A percentile compares a stretch with the other conserved stretches of the same genome.
Conservation (phyloP, 1,140 invertebrate genomes). For the Stegodyphus mimosarum region DNA sequence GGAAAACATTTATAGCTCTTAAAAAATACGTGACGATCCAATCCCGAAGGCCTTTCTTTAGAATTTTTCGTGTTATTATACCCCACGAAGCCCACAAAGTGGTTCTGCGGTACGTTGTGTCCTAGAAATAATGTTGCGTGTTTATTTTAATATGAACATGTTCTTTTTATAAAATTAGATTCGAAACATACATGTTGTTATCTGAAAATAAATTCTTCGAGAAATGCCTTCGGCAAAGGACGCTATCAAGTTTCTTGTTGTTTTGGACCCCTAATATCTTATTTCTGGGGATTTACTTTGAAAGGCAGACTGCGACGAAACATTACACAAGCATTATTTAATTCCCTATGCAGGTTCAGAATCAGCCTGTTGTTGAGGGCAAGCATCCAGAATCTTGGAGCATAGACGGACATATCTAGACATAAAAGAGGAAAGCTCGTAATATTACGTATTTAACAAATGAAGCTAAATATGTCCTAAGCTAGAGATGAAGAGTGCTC, state of each 20-base stretch:
- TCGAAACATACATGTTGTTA: neutral
- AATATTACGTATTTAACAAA: neutral
- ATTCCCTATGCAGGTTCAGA: neutral
- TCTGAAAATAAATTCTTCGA: neutral
- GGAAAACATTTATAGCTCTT: conserved; percentile 49
- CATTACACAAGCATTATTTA: neutral
- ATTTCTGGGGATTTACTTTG: conserved; percentile 20
- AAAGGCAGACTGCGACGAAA: neutral
- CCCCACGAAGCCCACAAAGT: neutral
- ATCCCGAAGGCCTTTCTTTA: neutral
- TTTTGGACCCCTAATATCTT: conserved; percentile 28
- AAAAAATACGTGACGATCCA: neutral
- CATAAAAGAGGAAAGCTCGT: neutral
- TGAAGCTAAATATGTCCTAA: neutral
- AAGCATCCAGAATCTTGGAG: neutral
- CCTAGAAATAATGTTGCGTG: neutral
- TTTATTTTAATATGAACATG: neutral
- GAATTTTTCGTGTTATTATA: conserved; percentile 1
- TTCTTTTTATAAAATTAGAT: neutral
- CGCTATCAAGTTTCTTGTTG: conserved; percentile 4
- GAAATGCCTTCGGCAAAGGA: too few species aligned
- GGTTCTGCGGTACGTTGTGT: neutral
- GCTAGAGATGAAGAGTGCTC: too few species aligned
- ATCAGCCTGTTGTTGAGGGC: neutral
- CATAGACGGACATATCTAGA: neutral